Conservation (phyloP, 2,797 vertebrate genomes). For the Enoplosus armatus region DNA sequence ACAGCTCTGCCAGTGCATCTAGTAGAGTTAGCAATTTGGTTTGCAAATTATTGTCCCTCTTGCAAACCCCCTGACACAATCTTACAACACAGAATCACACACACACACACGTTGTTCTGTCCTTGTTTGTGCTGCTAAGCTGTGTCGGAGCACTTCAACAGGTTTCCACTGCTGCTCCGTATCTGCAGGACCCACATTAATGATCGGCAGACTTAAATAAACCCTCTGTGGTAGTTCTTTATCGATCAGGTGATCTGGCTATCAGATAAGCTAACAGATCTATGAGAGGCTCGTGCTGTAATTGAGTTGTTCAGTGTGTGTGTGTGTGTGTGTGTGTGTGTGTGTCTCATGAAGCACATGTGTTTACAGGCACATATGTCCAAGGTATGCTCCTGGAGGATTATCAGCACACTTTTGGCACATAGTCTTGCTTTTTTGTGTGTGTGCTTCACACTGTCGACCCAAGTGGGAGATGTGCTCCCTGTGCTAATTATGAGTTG, state of each 20-base stretch:
- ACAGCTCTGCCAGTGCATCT: background rate
- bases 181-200: conserved; percentile 73
- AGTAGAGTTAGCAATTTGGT: background rate
- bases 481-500: conserved; percentile 80
- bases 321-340: conserved; percentile 27
- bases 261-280: conserved; percentile 84
- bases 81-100: conserved; percentile 3
- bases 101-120: conserved; percentile 14
- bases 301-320: conserved; percentile 72
- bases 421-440: conserved; percentile 48
- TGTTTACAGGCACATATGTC: conserved; percentile 28
- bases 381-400: conserved; percentile 46
- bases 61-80: background rate
- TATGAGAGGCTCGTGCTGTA: conserved; percentile 73
- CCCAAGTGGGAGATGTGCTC: conserved; percentile 71
- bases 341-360: conserved; percentile 6
- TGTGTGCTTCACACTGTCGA: conserved; percentile 27
- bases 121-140: conserved; percentile 48
- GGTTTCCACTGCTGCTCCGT: conserved; percentile 60
- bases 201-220: conserved; percentile 77
- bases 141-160: conserved; percentile 61
- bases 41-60: background rate
- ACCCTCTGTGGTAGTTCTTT: conserved; percentile 73
- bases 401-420: conserved; percentile 46
- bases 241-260: conserved; percentile 82